Conservation (phyloP, 2,888 invertebrate genomes). For the Megastigmus dorsalis region DNA sequence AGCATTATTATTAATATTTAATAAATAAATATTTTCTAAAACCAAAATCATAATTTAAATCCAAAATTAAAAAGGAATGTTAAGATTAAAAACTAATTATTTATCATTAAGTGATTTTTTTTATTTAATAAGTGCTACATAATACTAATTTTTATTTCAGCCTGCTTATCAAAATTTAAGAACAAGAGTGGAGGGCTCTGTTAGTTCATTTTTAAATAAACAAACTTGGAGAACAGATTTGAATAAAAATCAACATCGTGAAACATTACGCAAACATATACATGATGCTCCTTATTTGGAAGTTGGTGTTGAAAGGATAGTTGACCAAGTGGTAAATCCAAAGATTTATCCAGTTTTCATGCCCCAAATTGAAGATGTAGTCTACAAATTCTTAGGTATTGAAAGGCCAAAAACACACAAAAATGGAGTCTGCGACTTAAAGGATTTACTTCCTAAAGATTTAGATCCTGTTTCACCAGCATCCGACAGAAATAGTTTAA, state of each 20-base stretch:
- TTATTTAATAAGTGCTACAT: not conserved
- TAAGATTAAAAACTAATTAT: not conserved
- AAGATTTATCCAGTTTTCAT: slow-evolving; percentile 92
- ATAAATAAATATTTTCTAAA: not conserved
- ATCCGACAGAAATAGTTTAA: slow-evolving; percentile 80
- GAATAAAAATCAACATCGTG: slow-evolving; percentile 94
- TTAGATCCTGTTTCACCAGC: slow-evolving; percentile 89
- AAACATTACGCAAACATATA: slow-evolving; percentile 90
- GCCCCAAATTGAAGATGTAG: slow-evolving; percentile 92
- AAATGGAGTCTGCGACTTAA: slow-evolving; percentile 69
- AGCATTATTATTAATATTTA: not conserved
- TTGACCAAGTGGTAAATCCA: slow-evolving; percentile 96
- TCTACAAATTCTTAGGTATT: slow-evolving; percentile 90
- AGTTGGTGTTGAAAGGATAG: slow-evolving; percentile 93
- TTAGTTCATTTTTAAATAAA: slow-evolving; percentile 86
- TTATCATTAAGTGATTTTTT: not conserved
- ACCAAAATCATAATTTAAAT: not conserved
- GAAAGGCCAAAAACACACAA: slow-evolving; percentile 79
- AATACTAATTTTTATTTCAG: slow-evolving; percentile 70
- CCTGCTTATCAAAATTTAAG: slow-evolving; percentile 96
- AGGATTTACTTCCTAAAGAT: slow-evolving; percentile 84
- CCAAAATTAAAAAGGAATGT: not conserved
- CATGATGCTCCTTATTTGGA: slow-evolving; percentile 93
- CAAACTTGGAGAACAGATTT: slow-evolving; percentile 91
- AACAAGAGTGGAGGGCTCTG: slow-evolving; percentile 91